Evolutionary conservation across 2,797 vertebrate genomes (phyloP).

Genomic region (Echeneis naucrates): DNA sequence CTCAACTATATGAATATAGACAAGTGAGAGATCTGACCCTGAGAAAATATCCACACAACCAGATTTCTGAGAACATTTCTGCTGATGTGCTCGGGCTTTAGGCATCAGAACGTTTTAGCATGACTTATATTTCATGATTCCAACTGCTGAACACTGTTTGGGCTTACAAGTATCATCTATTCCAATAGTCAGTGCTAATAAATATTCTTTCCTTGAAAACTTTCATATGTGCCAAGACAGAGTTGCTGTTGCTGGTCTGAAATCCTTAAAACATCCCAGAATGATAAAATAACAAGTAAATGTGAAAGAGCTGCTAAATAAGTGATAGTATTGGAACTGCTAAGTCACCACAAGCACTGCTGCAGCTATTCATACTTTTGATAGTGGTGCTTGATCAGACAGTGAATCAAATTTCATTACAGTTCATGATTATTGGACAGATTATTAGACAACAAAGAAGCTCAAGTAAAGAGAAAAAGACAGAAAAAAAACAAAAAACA

Average conservation of each 20-base stretch:
- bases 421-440: constrained; percentile 61
- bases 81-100: constrained; percentile 2
- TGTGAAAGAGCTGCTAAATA: constrained; percentile 35
- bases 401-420: constrained; percentile 35
- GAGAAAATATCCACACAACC: constrained; percentile 15
- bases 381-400: constrained; percentile 50
- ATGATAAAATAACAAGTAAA: constrained; percentile 32
- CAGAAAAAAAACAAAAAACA: constrained; percentile 40
- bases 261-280: constrained; percentile 63
- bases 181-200: constrained; percentile 54
- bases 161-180: constrained; percentile 14
- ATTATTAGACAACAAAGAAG: constrained; percentile 43
- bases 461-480: constrained; percentile 49
- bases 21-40: constrained; percentile 5
- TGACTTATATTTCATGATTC: constrained; percentile 22
- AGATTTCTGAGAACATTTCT: neutral
- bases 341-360: constrained; percentile 45
- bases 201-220: constrained; percentile 54
- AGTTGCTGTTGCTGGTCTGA: constrained; percentile 46
- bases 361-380: constrained; percentile 39
- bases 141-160: constrained; percentile 19
- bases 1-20: constrained; percentile 3
- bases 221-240: constrained; percentile 59
- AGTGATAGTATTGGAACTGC: constrained; percentile 28
- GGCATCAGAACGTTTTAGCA: constrained; percentile 1